Evolutionary conservation across 2,888 invertebrate genomes (phyloP).

Genomic region (Pachymerium ferrugineum): DNA sequence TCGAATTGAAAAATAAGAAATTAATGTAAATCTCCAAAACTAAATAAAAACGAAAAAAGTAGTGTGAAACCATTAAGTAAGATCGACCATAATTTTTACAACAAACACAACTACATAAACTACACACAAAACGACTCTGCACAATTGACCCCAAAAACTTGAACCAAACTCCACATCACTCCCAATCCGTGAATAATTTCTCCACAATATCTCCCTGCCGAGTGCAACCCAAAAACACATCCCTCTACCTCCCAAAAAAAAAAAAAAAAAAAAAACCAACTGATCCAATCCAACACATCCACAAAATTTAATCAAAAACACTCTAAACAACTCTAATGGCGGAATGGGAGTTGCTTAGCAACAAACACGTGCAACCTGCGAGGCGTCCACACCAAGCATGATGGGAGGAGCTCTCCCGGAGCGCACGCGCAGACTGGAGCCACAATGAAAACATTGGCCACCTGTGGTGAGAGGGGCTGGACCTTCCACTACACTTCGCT

Average conservation of each 20-base stretch:
- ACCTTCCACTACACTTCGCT: background rate
- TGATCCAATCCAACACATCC: background rate
- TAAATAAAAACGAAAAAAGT: no score
- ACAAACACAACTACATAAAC: no score
- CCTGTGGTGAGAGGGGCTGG: background rate
- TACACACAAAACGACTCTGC: no score
- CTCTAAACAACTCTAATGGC: background rate
- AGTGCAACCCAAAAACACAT: background rate
- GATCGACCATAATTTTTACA: no score
- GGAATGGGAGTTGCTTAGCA: background rate
- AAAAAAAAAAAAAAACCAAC: background rate
- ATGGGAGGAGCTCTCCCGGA: background rate
- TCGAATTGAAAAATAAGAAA: no score
- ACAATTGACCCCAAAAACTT: no score
- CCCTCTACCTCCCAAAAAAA: no score
- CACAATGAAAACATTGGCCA: background rate
- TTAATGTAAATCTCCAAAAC: no score
- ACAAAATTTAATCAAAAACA: background rate
- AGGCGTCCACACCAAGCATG: background rate
- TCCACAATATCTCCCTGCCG: no score
- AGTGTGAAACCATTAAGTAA: no score
- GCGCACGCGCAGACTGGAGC: background rate
- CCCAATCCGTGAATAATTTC: no score
- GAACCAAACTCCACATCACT: no score
- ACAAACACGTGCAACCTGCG: background rate